Conservation (phyloP, 2,888 invertebrate species). For the Cistogaster globosa region DNA sequence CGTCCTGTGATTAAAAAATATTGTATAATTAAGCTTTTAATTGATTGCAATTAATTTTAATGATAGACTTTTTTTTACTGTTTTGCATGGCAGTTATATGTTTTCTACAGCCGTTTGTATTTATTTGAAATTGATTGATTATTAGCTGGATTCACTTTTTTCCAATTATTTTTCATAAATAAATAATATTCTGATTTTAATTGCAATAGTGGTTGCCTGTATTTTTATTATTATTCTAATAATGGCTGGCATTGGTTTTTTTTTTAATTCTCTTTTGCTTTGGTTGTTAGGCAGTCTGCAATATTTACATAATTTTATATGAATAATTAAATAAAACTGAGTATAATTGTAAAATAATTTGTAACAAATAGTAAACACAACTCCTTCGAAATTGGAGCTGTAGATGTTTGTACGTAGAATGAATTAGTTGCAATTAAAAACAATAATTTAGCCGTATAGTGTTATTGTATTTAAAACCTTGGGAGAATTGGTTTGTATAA, state of each 20-base stretch:
- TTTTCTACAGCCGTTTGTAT: conserved; percentile 32
- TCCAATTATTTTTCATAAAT: background rate
- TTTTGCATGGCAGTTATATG: conserved; percentile 21
- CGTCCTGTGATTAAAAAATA: conserved; percentile 18
- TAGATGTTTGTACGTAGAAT: conserved; percentile 1
- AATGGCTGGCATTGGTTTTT: conserved; percentile 31
- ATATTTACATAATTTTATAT: background rate
- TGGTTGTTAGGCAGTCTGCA: background rate
- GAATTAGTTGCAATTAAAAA: conserved; percentile 58
- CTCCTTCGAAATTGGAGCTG: background rate
- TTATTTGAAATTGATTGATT: conserved; percentile 69
- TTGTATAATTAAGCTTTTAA: conserved; percentile 56
- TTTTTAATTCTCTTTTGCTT: background rate
- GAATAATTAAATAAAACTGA: background rate
- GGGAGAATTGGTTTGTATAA: conserved; percentile 41
- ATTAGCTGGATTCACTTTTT: conserved; percentile 47
- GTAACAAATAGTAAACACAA: conserved; percentile 2
- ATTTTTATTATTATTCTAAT: conserved; percentile 46
- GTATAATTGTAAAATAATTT: conserved; percentile 48
- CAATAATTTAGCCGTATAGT: conserved; percentile 55
- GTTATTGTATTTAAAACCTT: conserved; percentile 39
- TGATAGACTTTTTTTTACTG: conserved; percentile 51
- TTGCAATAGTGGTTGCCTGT: conserved; percentile 43
- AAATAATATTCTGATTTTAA: conserved; percentile 59
- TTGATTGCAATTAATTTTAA: conserved; percentile 70